phyloP scores from a whole-genome alignment of 2,113 vertebrate genomes.

The Rafetus swinhoei region DNA sequence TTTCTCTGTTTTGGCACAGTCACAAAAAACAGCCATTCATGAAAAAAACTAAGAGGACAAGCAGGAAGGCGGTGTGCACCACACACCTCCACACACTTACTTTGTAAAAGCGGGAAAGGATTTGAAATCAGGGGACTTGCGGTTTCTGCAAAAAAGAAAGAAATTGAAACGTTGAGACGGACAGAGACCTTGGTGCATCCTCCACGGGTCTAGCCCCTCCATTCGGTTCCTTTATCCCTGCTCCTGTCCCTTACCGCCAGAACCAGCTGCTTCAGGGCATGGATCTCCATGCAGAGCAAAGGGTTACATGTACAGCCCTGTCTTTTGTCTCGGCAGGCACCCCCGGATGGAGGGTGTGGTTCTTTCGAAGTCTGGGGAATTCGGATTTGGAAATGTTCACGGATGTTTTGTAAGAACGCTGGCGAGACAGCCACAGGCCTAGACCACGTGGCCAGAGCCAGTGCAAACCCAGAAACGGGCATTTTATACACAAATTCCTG shows the following conservation, averaged over 20 bases:
- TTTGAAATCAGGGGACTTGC: constrained; percentile 89
- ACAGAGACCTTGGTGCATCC: neutral
- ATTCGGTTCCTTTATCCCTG: neutral
- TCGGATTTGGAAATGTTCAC: neutral
- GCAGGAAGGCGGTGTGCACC: neutral
- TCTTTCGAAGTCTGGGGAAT: neutral
- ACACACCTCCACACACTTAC: constrained; percentile 79
- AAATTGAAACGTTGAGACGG: constrained; percentile 61
- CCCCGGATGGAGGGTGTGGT: neutral
- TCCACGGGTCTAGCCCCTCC: neutral
- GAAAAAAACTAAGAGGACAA: neutral
- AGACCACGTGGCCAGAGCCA: neutral
- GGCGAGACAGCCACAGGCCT: neutral
- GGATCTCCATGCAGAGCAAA: neutral
- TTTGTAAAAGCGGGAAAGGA: constrained; percentile 86
- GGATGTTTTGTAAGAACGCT: neutral
- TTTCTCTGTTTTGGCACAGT: neutral
- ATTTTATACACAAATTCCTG: neutral
- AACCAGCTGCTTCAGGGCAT: neutral
- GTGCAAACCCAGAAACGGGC: too few relatives aligned
- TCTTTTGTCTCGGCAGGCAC: neutral
- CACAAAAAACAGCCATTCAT: neutral
- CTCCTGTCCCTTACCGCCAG: neutral
- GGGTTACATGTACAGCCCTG: rapidly evolving
- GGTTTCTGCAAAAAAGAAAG: constrained; percentile 86